Conservation (phyloP, 2,113 vertebrate genomes). For the Todiramphus chloris region DNA sequence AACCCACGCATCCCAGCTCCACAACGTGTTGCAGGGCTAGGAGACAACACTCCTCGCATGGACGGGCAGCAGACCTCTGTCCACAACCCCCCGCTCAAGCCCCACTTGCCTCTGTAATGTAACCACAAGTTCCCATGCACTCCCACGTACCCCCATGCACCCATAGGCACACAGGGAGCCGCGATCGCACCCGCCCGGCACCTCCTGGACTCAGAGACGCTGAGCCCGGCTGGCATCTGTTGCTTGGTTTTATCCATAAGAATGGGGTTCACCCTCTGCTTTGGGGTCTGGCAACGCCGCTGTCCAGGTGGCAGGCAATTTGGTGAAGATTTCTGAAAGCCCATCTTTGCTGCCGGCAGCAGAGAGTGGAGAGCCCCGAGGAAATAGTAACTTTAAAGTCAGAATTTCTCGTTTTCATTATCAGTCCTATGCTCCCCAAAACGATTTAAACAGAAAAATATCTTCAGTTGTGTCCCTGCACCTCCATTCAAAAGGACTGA, state of each 20-base stretch:
- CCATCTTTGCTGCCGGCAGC: background rate
- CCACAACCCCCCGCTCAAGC: background rate
- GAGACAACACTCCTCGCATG: background rate
- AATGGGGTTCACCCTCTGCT: background rate
- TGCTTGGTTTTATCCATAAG: background rate
- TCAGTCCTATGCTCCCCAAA: background rate
- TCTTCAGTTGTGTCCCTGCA: background rate
- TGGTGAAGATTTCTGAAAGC: background rate
- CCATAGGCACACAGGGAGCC: background rate
- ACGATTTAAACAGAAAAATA: constrained; percentile 38
- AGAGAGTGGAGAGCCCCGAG: background rate
- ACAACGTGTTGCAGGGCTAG: background rate
- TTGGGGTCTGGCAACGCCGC: background rate
- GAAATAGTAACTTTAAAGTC: constrained; percentile 37
- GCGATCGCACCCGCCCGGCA: no score
- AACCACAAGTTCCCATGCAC: background rate
- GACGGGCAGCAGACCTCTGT: background rate
- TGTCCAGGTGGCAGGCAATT: background rate
- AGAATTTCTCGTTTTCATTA: constrained; percentile 24
- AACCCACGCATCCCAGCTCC: constrained; percentile 63
- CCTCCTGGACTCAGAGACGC: background rate
- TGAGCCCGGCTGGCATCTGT: background rate
- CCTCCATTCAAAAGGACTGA: background rate
- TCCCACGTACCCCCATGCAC: background rate
- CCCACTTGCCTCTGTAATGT: background rate